Evolutionary conservation across 2,888 invertebrate species (phyloP).

Genomic region (Catotricha subobsoleta): DNA sequence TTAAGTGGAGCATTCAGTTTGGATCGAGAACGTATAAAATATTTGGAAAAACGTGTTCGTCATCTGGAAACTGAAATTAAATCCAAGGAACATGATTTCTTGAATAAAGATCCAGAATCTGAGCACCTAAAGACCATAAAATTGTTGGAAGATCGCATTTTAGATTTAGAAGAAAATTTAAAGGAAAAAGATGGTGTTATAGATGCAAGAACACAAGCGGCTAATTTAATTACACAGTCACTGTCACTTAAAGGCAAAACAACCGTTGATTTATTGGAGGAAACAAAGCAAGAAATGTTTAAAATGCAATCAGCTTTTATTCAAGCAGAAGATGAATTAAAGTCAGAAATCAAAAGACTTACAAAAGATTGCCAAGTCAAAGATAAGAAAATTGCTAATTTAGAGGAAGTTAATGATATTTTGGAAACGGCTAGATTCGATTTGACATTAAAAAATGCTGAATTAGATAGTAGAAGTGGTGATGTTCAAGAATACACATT

Average conservation of each 20-base stretch:
- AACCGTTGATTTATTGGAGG: constrained; percentile 53
- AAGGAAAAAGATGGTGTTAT: constrained; percentile 71
- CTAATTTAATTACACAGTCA: constrained; percentile 55
- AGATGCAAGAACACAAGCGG: constrained; percentile 61
- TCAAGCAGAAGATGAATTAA: constrained; percentile 49
- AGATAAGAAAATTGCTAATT: constrained; percentile 34
- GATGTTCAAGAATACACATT: constrained; percentile 18
- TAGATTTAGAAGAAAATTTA: constrained; percentile 68
- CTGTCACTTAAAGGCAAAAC: constrained; percentile 41
- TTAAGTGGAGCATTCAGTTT: constrained; percentile 11
- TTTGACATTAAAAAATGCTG: constrained; percentile 32
- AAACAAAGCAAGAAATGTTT: constrained; percentile 63
- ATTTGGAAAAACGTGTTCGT: constrained; percentile 25
- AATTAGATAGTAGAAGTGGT: constrained; percentile 29
- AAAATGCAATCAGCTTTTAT: constrained; percentile 64
- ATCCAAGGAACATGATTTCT: constrained; percentile 1
- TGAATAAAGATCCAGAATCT: constrained; percentile 9
- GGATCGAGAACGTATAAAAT: constrained; percentile 21
- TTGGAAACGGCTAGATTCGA: constrained; percentile 33
- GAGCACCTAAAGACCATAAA: constrained; percentile 12
- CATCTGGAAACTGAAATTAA: constrained; percentile 11
- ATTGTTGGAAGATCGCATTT: constrained; percentile 28
- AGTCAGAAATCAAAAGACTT: constrained; percentile 42
- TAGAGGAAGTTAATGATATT: constrained; percentile 38
- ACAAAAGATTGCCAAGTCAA: constrained; percentile 36